Base-by-base conservation (phyloP, 2,888 invertebrate species). In the Zygogramma bicolorata region DNA sequence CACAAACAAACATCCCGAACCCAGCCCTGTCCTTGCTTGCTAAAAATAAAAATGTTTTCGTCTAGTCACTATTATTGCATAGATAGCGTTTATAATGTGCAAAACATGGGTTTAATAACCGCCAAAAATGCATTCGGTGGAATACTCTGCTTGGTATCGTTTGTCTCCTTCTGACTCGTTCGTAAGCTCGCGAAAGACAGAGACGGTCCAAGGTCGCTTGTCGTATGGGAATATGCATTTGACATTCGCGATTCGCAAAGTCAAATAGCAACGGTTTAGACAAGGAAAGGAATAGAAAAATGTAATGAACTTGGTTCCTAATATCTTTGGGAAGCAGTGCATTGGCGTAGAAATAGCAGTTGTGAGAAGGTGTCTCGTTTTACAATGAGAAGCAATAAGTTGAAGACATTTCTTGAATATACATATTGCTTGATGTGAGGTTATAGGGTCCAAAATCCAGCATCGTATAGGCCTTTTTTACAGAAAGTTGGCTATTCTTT, bases 51-150 rank as follows among this genome's bases (percentile, higher is more conserved):
- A 83, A 82, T 81, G 80, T 82, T 84, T 83, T 86, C 84, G 85
- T 85, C 86, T 86, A 85, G 85, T 85, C 85, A 81, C 86, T 85
- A 86, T 85, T 86, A 85, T 85, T 86, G 85, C 84, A 86, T 85
- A 86, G 86, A 85, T 85, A 85, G 84, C 83, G 80, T 69, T 69
- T 80, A 83, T 81, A 82, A 83, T 82, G 82, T 81, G 81, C 84
- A 84, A 85, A 84, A 85, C 84, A 84, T 78, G 85, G 81, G 85
- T 85, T 85, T 85, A 85, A 84, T 84, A 85, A 85, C 85, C 85
- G 80, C 82, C 81, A 79, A 83, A 83, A 84, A 81, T 84, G 83
- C 83, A 81, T 75, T 82, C 81, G 79, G 80, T 46, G 77, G 27
- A 46, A 40, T 62, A 77, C 76, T 42, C 74, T 68, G 20, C 53